These are phyloP conservation scores for Melipona quadrifasciata DNA, from an alignment of 1,140 invertebrate genomes.

Conservation along the genomic window DNA sequence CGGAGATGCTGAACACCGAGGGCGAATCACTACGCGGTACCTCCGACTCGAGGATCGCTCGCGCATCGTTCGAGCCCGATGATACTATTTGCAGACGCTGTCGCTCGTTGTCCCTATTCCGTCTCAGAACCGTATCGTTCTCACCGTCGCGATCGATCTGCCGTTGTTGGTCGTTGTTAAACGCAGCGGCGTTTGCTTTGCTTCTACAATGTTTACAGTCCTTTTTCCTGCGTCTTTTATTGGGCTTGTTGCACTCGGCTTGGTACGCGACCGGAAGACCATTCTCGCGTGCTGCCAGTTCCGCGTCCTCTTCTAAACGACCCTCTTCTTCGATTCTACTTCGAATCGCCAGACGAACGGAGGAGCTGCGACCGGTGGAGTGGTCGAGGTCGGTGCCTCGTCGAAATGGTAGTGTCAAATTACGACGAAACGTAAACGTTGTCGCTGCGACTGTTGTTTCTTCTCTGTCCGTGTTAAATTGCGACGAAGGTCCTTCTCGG, in stretches of 20 bases:
- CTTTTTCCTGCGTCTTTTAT: slow-evolving; percentile 73
- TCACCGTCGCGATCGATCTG: not conserved
- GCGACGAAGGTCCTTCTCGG: not conserved
- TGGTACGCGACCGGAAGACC: not conserved
- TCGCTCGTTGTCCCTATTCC: slow-evolving; percentile 22
- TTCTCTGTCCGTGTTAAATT: not conserved
- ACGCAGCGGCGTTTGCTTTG: slow-evolving; percentile 50
- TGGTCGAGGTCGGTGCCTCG: slow-evolving; percentile 50
- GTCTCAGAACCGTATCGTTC: slow-evolving; percentile 18
- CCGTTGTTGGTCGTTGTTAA: too few relatives aligned
- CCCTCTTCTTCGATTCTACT: slow-evolving; percentile 50
- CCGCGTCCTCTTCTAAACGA: too few relatives aligned
- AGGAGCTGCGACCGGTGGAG: slow-evolving; percentile 60
- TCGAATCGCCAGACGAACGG: slow-evolving; percentile 71
- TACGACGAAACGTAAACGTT: slow-evolving; percentile 64
- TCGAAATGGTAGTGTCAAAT: slow-evolving; percentile 71
- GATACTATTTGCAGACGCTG: not conserved
- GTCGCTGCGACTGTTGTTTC: not conserved
- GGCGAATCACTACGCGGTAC: not conserved
- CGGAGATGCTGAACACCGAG: slow-evolving; percentile 64
- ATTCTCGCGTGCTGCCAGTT: too few relatives aligned
- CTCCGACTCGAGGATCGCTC: not conserved
- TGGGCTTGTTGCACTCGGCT: slow-evolving; percentile 41
- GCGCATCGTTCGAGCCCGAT: not conserved
- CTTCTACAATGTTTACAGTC: slow-evolving; percentile 78